A percentile compares a stretch with the other conserved stretches of the same genome.
Conservation (phyloP, 1,140 invertebrate genomes). For the Drosophila rufa region DNA sequence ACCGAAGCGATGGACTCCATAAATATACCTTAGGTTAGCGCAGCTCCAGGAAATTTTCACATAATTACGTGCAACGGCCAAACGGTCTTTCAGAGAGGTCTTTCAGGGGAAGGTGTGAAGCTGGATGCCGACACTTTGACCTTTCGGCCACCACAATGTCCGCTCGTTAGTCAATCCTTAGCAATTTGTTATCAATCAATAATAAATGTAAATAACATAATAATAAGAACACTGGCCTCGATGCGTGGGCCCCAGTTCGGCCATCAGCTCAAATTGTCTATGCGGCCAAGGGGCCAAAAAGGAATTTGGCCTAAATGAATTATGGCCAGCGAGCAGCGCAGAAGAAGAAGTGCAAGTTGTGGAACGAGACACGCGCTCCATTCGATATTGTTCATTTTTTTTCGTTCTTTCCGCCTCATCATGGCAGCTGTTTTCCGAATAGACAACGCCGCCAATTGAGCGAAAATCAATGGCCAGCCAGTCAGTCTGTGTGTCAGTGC, state of each 20-base stretch:
- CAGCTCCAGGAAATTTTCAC: slow-evolving; percentile 17
- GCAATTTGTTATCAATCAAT: slow-evolving; percentile 81
- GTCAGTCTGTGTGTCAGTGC: slow-evolving; percentile 3
- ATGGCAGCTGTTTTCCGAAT: slow-evolving; percentile 69
- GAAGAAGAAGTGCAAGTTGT: slow-evolving; percentile 29
- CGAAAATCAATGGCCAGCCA: slow-evolving; percentile 69
- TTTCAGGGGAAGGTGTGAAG: slow-evolving; percentile 24
- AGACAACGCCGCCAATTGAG: slow-evolving; percentile 70
- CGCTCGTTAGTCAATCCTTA: slow-evolving; percentile 76
- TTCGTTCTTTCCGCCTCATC: slow-evolving; percentile 63
- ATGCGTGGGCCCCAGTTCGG: slow-evolving; percentile 21
- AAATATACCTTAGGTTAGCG: slow-evolving; percentile 3
- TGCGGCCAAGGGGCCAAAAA: slow-evolving; percentile 21
- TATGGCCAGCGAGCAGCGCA: slow-evolving; percentile 35
- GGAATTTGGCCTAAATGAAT: slow-evolving; percentile 65
- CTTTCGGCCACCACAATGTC: slow-evolving; percentile 77
- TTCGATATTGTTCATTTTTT: slow-evolving; percentile 63
- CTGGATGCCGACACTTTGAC: slow-evolving; percentile 59
- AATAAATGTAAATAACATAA: slow-evolving; percentile 84
- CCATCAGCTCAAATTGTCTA: slow-evolving; percentile 51
- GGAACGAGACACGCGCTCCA: slow-evolving; percentile 46
- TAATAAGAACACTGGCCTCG: slow-evolving; percentile 40
- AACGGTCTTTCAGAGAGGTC: slow-evolving; percentile 10
- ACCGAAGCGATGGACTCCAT: background rate
- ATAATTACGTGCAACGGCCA: slow-evolving; percentile 59